Base-by-base conservation (phyloP, 2,797 vertebrate species). In the Emys orbicularis region DNA sequence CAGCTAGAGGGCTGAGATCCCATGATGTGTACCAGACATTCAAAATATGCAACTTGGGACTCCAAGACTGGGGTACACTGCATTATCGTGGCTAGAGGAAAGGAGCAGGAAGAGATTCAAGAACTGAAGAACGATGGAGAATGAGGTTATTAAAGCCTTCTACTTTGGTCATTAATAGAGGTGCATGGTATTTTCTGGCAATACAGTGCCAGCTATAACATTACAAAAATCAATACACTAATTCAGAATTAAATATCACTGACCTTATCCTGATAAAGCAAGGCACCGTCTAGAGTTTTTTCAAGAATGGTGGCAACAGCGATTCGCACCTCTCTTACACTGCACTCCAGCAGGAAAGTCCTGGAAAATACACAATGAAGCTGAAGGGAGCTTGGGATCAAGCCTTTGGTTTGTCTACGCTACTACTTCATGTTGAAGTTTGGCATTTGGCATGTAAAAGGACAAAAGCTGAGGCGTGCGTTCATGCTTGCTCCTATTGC, bases 231-330 rank as follows among this genome's bases (percentile, higher is more conserved):
- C 83, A 52, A n/a, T 8, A 31, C 56, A 23, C 49, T 2, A 15
- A 11, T 0, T 18, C 81, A 53, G 16, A 79, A 54, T 23, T 79
- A 82, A 57, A 86, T 0, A 72, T 90, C 92, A 97, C 98, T 94
- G 88, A 99, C 98, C 98, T 98, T 98, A 95, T 99, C 99, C 96
- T 99, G 98, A 95, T 99, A 99, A 95, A 99, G 98, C 95, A 99
- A 99, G 59, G 99, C 99, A 95, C 99, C 99, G 98, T 99, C 99
- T 25, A 99, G 98, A 41, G 99, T 99, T 98, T 99, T 99, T 97
- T 99, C 99, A 56, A 99, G 98, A 97, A 99, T 98, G 34, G 99
- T 99, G n/a, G 99, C 99, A 50, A 99, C 99, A 82, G 99, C 99
- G 83, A 99, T 98, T 90, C 99, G 98, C n/a, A 99, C 99, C 97